Conservation (phyloP, 2,113 vertebrate genomes). For the Pteropus alecto region DNA sequence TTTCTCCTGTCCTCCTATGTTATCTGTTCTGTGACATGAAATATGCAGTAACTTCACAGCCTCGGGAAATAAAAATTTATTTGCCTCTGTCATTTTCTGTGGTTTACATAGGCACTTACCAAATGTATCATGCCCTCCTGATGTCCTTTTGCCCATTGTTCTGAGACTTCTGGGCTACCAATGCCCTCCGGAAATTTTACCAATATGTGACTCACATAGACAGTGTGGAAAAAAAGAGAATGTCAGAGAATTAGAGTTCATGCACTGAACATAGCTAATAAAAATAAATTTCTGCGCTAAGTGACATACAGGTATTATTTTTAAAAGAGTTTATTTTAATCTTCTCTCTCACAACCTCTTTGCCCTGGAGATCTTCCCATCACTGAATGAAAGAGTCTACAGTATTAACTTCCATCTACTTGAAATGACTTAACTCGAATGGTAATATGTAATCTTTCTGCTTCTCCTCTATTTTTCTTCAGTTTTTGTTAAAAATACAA, state of each 20-base stretch:
- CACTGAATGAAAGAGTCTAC: background rate
- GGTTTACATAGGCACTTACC: background rate
- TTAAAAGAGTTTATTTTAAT: background rate
- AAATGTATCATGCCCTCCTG: background rate
- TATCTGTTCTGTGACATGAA: slow-evolving; percentile 49
- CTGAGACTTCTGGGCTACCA: background rate
- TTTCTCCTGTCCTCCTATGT: background rate
- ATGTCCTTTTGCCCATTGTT: background rate
- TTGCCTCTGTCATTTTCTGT: slow-evolving; percentile 31
- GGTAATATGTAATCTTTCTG: background rate
- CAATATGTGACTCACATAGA: background rate
- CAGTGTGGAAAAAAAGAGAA: background rate
- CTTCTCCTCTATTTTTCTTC: background rate
- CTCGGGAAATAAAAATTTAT: slow-evolving; percentile 12
- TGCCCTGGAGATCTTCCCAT: background rate
- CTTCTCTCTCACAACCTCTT: background rate
- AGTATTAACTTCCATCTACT: background rate
- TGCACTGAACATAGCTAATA: background rate
- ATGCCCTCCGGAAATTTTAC: background rate
- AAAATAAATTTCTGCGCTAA: background rate
- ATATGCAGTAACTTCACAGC: slow-evolving; percentile 45
- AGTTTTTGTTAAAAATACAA: background rate
- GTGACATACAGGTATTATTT: background rate
- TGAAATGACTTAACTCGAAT: background rate
- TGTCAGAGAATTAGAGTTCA: background rate